Base-by-base conservation (phyloP, 2,797 vertebrate species). In the Takifugu rubripes region DNA sequence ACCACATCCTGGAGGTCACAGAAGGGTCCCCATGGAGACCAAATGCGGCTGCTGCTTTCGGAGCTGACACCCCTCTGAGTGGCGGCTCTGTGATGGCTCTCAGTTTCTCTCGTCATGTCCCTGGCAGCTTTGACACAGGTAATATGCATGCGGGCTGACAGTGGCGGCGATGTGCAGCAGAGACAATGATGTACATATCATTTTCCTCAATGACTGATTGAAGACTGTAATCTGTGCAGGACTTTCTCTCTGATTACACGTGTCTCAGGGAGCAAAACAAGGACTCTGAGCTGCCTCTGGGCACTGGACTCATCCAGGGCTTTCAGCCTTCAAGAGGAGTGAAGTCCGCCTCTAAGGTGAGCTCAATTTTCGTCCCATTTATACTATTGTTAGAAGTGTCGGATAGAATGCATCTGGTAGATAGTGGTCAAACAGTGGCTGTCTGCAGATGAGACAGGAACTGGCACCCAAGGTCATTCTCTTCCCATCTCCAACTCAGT, bases 151-250 rank as follows among this genome's bases (percentile, higher is more conserved):
- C 82, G 75, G 74, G 66, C 80, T 88, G 87, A 88, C 88, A 87
- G 83, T 73, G 86, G 64, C 79, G 62, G 68, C 79, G 86, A 86
- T 85, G 85, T 78, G 82, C 72, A 36, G 79, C 79, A 76, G 83
- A 87, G 85, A 89, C 88, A 87, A 89, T 91, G 89, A 92, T 92
- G 90, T 92, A 92, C 92, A 92, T 93, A 92, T 92, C 90, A 92
- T 92, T 91, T 92, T 90, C 90, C 84, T 84, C 78, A 70, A 84
- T 90, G 91, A 90, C 90, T 92, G 92, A 93, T 91, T 92, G 91
- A 93, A 93, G 90, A 92, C 92, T 92, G 90, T 88, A 92, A 90
- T 92, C 89, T 91, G 91, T 84, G 69, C 82, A 87, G 88, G 87
- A 91, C 88, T 91, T 92, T 93, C 89, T 90, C 75, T 89, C 86